Evolutionary conservation across 2,113 vertebrate genomes (phyloP), one percentile per base, ranked within the genome.

Genomic region (Misgurnus anguillicaudatus): DNA sequence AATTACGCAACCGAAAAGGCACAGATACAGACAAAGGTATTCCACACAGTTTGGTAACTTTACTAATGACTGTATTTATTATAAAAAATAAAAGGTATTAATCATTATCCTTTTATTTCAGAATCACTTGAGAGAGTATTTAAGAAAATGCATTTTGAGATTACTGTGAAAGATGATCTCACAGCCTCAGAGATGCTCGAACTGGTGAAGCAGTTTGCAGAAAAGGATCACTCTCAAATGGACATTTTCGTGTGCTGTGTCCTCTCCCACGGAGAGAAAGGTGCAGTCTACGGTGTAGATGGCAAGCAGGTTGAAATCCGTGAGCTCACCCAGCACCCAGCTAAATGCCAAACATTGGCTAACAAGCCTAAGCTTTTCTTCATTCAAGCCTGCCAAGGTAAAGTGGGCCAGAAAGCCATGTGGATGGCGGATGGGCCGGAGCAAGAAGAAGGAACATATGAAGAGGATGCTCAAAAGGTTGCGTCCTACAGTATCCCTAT

Each of bases 331-430:
- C 58, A 31, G 69, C 86, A 53, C 21, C 92, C 93, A 84, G 88
- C 84, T 65, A 76, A 70, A 0, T 92, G 93, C 82, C 51, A 2
- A 14, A 80, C 89, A 16, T 87, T 93, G 41, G 61, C 80, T 39
- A 83, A 70, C 19, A 94, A 94, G 84, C 93, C 92, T 79, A 94
- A 94, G 79, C 63, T 94, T 36, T 94, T 94, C 87, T 90, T 94
- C 78, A 91, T 94, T 55, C 87, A 86, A 62, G 85, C 92, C 11
- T 94, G 92, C 68, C 92, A 92, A 86, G 92, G 90, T 24, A 42
- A 0, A 21, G 0, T 0, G 11, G 2, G 0, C 11, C 91, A 93
- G 53, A 55, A 19, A 10, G 47, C 66, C 55, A 75, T 87, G 42
- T 61, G 72, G 81, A 3, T 78, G 13, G 80, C 87, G 3, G 67